A percentile compares a stretch with the other conserved stretches of the same genome.
Evolutionary conservation across 2,113 vertebrate species (phyloP).

Genomic region (Nicator chloris): DNA sequence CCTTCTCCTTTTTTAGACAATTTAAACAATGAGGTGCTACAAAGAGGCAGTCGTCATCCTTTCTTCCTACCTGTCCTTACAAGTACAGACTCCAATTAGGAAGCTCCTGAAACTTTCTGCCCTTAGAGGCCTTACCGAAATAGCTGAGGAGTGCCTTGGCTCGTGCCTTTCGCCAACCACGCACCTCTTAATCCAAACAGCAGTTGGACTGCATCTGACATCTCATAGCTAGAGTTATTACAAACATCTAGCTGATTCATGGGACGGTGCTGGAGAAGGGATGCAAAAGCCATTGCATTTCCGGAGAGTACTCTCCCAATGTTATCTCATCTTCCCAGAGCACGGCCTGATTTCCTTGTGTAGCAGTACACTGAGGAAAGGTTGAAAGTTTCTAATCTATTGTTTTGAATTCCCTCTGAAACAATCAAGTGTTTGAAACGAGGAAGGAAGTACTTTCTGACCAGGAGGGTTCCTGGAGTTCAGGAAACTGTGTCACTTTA

Average conservation of each 20-base stretch:
- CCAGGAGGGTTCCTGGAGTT: conserved; percentile 68
- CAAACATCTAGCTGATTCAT: background rate
- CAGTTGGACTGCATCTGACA: background rate
- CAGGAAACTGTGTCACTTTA: conserved; percentile 60
- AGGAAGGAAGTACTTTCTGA: conserved; percentile 77
- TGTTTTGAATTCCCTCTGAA: conserved; percentile 49
- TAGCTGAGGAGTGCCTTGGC: background rate
- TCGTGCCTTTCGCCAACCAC: background rate
- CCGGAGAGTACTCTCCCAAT: conserved; percentile 10
- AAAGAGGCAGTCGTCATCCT: background rate
- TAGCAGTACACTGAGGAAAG: background rate
- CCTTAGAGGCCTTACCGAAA: background rate
- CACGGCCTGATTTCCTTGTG: conserved; percentile 17
- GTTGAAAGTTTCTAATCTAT: conserved; percentile 9
- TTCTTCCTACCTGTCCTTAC: background rate
- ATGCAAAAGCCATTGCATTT: conserved; percentile 6
- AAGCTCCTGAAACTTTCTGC: background rate
- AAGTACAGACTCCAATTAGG: background rate
- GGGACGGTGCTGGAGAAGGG: background rate
- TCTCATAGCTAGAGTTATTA: background rate
- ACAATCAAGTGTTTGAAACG: conserved; percentile 39
- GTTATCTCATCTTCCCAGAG: conserved; percentile 64
- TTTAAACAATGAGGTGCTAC: background rate
- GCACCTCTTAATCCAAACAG: background rate
- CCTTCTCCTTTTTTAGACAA: background rate